A percentile compares a stretch with the other conserved stretches of the same genome.
Evolutionary conservation across 2,113 vertebrate species (phyloP).

Genomic region (Myxocyprinus asiaticus): DNA sequence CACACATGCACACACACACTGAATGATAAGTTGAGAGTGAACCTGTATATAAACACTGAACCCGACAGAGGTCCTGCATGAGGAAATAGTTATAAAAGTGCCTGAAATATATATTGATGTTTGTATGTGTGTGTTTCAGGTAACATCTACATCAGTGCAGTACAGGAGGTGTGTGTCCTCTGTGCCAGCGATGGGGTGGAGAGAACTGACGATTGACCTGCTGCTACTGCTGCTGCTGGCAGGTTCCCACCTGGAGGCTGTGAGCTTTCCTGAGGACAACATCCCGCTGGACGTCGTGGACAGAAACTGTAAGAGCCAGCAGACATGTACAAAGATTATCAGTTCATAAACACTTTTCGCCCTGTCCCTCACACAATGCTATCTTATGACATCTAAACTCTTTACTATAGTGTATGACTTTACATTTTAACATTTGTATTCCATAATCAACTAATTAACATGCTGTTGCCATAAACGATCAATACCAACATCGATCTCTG

Average conservation of each 20-base stretch:
- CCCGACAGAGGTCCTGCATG: constrained; percentile 12
- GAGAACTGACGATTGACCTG: constrained; percentile 72
- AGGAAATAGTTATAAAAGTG: background rate
- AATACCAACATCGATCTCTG: constrained; percentile 64
- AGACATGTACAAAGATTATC: too few species aligned
- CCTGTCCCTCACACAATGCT: too few species aligned
- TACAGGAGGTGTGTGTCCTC: constrained; percentile 67
- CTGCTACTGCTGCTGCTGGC: constrained; percentile 78
- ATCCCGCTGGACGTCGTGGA: constrained; percentile 87
- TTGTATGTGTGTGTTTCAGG: constrained; percentile 73
- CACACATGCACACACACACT: constrained; percentile 14
- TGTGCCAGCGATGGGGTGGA: constrained; percentile 85
- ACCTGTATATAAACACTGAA: background rate
- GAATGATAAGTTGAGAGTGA: background rate
- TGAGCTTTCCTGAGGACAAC: constrained; percentile 94
- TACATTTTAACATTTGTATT: too few species aligned
- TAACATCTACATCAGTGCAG: constrained; percentile 72
- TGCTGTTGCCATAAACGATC: constrained; percentile 82
- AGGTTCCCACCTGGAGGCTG: constrained; percentile 72
- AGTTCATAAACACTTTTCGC: too few species aligned
- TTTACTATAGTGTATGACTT: too few species aligned
- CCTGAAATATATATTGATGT: constrained; percentile 32
- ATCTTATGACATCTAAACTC: too few species aligned
- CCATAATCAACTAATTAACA: constrained; percentile 60
- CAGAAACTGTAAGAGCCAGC: constrained; percentile 87